phyloP scores from a whole-genome alignment of 1,140 invertebrate genomes.

The Papilio machaon region DNA sequence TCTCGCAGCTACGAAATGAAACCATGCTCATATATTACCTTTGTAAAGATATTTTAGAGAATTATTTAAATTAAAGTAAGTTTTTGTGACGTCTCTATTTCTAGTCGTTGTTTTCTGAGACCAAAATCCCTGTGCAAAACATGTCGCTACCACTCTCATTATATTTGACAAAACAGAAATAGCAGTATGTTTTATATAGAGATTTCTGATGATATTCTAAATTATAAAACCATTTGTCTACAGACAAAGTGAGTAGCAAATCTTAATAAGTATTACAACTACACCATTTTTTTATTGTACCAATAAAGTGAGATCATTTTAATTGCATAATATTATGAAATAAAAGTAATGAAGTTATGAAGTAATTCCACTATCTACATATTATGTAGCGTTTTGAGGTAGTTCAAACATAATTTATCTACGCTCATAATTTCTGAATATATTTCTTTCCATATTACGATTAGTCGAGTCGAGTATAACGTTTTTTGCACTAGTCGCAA shows the following conservation, averaged over 20 bases:
- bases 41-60: conserved; percentile 15
- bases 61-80: conserved; percentile 5
- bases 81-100: neutral
- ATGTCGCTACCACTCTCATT: no score
- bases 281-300: no score
- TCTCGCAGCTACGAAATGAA: conserved; percentile 7
- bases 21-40: conserved; percentile 13
- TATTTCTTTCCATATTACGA: neutral
- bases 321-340: neutral
- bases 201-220: neutral
- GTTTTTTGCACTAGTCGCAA: conserved; percentile 1
- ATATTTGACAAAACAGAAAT: no score
- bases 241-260: neutral
- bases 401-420: neutral
- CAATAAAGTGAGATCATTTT: no score
- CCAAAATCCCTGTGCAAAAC: no score
- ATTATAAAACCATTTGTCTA: neutral
- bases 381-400: neutral
- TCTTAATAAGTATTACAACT: no score
- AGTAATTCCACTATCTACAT: neutral
- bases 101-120: no score
- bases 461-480: neutral
- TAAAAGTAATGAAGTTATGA: neutral
- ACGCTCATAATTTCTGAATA: neutral
- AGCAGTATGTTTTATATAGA: no score